Percentiles rank a stretch among this genome's conserved stretches.
These are phyloP conservation scores for Yasuhikotakia modesta DNA, from an alignment of 2,797 vertebrate species.

Conservation along the genomic window DNA sequence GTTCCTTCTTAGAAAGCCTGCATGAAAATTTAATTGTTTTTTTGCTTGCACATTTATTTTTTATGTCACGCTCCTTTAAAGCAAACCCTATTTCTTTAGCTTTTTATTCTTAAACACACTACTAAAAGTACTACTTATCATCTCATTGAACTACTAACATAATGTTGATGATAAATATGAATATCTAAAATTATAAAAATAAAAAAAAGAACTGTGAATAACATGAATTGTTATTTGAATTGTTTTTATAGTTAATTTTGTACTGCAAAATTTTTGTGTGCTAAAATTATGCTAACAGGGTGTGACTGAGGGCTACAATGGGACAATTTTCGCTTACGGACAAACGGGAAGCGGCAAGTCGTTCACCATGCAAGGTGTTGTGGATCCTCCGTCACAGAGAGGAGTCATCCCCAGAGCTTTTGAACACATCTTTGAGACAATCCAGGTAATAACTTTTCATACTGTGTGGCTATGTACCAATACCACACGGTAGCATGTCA, in stretches of 20 bases:
- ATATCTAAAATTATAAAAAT: too few species aligned
- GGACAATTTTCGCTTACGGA: constrained; percentile 89
- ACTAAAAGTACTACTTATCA: not conserved
- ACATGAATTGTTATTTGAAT: too few species aligned
- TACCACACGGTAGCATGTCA: too few species aligned
- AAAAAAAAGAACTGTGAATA: too few species aligned
- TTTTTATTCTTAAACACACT: not conserved
- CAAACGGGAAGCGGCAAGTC: constrained; percentile 94
- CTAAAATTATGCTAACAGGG: constrained; percentile 71
- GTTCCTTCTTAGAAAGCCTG: not conserved
- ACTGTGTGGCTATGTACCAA: too few species aligned
- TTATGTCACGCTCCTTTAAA: too few species aligned
- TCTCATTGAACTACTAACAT: too few species aligned
- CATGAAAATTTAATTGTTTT: not conserved
- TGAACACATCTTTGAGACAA: constrained; percentile 87
- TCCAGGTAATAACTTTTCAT: constrained; percentile 71
- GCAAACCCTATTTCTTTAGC: not conserved
- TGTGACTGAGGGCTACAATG: constrained; percentile 89
- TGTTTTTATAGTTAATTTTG: not conserved
- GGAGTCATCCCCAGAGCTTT: constrained; percentile 88
- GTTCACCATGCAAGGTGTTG: constrained; percentile 89
- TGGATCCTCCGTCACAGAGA: constrained; percentile 76
- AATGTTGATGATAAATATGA: too few species aligned
- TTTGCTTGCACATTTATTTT: too few species aligned
- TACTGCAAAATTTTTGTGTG: not conserved